These are phyloP conservation scores for Alethe castanea DNA, from an alignment of 2,113 vertebrate species.

Conservation along the genomic window DNA sequence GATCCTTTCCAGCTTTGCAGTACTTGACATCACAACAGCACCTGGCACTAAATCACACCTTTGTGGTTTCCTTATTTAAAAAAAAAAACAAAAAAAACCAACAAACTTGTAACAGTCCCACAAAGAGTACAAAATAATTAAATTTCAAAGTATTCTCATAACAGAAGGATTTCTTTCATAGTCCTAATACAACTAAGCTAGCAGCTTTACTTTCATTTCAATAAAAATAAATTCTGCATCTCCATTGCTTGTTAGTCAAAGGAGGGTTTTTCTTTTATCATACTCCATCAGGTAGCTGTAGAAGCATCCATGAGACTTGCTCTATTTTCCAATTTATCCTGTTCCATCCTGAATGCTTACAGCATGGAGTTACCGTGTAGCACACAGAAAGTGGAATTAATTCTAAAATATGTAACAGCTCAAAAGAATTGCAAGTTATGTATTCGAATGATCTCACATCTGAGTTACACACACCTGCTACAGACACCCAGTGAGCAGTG, in stretches of 20 bases:
- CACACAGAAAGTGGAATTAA: not conserved
- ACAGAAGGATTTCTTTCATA: not conserved
- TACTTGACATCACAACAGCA: not conserved
- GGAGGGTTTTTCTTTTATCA: not conserved
- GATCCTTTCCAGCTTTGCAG: not conserved
- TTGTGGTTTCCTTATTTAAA: not conserved
- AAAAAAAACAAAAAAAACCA: not conserved
- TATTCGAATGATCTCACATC: not conserved
- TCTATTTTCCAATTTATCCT: not conserved
- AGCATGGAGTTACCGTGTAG: not conserved
- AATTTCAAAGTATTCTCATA: not conserved
- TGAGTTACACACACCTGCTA: accelerated
- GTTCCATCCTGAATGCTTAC: not conserved
- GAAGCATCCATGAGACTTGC: not conserved
- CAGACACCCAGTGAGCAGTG: accelerated
- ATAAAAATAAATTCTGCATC: not conserved
- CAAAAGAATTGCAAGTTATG: not conserved
- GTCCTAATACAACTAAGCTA: not conserved
- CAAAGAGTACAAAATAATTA: not conserved
- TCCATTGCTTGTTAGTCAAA: not conserved
- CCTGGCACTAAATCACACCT: not conserved
- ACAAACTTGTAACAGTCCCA: not conserved
- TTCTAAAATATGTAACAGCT: not conserved
- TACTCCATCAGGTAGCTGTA: not conserved
- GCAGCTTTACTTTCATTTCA: not conserved